These are phyloP conservation scores for Aegypius monachus DNA, from an alignment of 2,113 vertebrate genomes.

Conservation along the genomic window DNA sequence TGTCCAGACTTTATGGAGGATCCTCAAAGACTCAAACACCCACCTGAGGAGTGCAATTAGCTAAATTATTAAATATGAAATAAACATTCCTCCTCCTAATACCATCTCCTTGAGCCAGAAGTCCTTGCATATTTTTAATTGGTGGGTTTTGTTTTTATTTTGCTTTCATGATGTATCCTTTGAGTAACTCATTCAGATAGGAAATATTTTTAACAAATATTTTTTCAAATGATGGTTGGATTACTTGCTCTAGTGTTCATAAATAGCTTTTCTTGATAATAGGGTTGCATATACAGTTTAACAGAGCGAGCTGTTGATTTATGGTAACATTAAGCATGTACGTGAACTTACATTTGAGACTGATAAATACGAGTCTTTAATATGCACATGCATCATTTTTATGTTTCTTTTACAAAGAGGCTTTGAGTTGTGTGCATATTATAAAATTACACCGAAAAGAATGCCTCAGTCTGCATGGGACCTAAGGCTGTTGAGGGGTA, in stretches of 20 bases:
- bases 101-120: neutral
- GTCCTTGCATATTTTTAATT: neutral
- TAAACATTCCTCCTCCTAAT: neutral
- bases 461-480: conserved; percentile 32
- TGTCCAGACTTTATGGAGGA: neutral
- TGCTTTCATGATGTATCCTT: neutral
- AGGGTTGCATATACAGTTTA: neutral
- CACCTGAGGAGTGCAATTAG: accelerated
- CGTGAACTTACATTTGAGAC: conserved; percentile 49
- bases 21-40: neutral
- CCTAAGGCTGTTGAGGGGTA: neutral
- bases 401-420: conserved; percentile 61
- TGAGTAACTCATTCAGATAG: neutral
- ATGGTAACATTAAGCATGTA: conserved; percentile 14
- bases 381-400: conserved; percentile 68
- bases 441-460: conserved; percentile 31
- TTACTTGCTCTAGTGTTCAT: neutral
- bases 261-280: conserved; percentile 1
- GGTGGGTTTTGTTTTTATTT: neutral
- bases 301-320: conserved; percentile 28
- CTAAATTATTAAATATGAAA: neutral
- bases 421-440: conserved; percentile 46
- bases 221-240: neutral
- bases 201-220: neutral
- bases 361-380: conserved; percentile 57